A percentile compares a stretch with the other conserved stretches of the same genome.
These are phyloP conservation scores for Platyscapa corneri DNA, from an alignment of 1,140 invertebrate species.

Conservation along the genomic window DNA sequence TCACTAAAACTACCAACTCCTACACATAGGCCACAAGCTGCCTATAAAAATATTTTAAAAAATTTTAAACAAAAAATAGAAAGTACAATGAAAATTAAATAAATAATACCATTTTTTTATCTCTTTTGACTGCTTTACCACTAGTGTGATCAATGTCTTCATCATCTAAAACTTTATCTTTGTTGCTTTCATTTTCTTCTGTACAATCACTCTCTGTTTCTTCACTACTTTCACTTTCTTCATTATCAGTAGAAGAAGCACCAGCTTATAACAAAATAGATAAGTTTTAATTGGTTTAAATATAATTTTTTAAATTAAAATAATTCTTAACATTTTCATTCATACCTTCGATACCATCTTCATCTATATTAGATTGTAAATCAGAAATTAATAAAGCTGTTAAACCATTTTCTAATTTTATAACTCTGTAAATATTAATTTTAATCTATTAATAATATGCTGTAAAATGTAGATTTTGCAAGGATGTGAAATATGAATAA, in stretches of 20 bases:
- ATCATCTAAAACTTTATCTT: conserved; percentile 62
- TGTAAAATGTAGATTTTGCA: not conserved
- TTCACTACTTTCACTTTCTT: conserved; percentile 55
- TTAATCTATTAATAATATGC: not conserved
- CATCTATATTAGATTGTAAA: conserved; percentile 53
- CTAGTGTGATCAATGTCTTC: conserved; percentile 59
- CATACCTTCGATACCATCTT: not conserved
- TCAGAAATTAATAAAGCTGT: conserved; percentile 82
- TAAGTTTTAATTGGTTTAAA: not conserved
- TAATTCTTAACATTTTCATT: not conserved
- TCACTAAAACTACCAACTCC: conserved; percentile 84
- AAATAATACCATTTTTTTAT: conserved; percentile 69
- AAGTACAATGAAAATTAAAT: not conserved
- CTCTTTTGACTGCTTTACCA: conserved; percentile 56
- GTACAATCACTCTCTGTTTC: conserved; percentile 51
- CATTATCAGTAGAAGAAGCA: conserved; percentile 18
- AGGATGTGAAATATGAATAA: not conserved
- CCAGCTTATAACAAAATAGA: not conserved
- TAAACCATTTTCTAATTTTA: conserved; percentile 80
- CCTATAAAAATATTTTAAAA: conserved; percentile 66
- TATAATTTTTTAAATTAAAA: not conserved
- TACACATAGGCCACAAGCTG: conserved; percentile 82
- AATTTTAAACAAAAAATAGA: not conserved
- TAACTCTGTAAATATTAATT: conserved; percentile 73
- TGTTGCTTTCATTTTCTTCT: conserved; percentile 62